Evolutionary conservation across 37 sponge, comb jelly and placozoan genomes (phyloP).

Genomic region (Ephydatia muelleri): DNA sequence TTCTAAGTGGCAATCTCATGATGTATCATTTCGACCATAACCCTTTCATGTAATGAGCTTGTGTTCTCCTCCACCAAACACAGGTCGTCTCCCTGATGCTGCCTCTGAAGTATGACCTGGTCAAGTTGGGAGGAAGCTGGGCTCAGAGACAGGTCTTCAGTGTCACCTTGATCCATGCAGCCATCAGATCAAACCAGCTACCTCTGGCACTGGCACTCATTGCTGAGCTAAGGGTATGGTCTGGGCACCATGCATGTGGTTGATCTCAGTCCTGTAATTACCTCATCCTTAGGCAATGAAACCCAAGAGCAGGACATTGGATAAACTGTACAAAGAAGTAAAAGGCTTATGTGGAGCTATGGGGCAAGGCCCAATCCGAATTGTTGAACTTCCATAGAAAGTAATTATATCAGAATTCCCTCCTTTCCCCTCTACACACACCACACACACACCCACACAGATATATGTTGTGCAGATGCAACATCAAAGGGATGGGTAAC

Average conservation of each 20-base stretch:
- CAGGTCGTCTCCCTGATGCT: constrained; percentile 76
- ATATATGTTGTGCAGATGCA: no score
- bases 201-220: constrained; percentile 52
- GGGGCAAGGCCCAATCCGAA: neutral
- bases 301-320: neutral
- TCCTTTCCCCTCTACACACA: no score
- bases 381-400: neutral
- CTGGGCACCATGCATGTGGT: neutral
- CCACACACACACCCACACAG: no score
- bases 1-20: no score
- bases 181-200: constrained; percentile 61
- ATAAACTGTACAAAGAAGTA: neutral
- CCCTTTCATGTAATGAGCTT: no score
- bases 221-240: constrained; percentile 66
- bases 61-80: no score
- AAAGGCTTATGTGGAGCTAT: neutral
- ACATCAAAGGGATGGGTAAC: no score
- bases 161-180: constrained; percentile 78
- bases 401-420: no score
- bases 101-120: constrained; percentile 64
- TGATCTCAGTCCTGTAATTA: neutral
- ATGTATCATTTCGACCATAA: no score
- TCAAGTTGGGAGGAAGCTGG: constrained; percentile 75
- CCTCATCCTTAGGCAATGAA: neutral
- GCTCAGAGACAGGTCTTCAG: constrained; percentile 86